Conservation (phyloP, 2,888 invertebrate species). For the Crepidodera aurea region DNA sequence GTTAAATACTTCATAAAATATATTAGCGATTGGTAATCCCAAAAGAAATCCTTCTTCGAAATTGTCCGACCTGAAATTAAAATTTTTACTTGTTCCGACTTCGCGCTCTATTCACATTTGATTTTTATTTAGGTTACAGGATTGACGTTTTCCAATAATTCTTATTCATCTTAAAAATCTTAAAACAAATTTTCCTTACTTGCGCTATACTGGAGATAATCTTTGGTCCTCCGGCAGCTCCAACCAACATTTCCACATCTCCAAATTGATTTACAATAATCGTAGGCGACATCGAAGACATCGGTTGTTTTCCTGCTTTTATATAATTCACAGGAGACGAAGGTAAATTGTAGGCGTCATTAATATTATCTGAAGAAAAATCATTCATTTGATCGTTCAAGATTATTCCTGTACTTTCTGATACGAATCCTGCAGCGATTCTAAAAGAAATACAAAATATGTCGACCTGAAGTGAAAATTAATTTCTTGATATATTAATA, state of each 20-base stretch:
- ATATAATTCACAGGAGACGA: conserved; percentile 85
- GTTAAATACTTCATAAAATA: too few relatives aligned
- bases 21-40: too few relatives aligned
- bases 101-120: too few relatives aligned
- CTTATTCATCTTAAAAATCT: too few relatives aligned
- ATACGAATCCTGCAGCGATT: conserved; percentile 67
- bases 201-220: conserved; percentile 83
- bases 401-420: conserved; percentile 80
- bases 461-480: too few relatives aligned
- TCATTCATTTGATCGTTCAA: conserved; percentile 92
- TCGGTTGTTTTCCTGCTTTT: conserved; percentile 80
- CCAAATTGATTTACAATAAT: conserved; percentile 72
- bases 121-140: too few relatives aligned
- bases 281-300: conserved; percentile 91
- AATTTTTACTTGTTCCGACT: too few relatives aligned
- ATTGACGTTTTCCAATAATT: too few relatives aligned
- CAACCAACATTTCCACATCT: conserved; percentile 67
- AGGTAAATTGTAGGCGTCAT: conserved; percentile 76
- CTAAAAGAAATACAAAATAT: too few relatives aligned
- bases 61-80: too few relatives aligned
- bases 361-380: conserved; percentile 75
- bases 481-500: too few relatives aligned
- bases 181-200: conserved; percentile 59
- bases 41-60: too few relatives aligned
- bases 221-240: conserved; percentile 90